Base-by-base conservation (phyloP, 2,797 vertebrate genomes). In the Hozukius guyotensis region DNA sequence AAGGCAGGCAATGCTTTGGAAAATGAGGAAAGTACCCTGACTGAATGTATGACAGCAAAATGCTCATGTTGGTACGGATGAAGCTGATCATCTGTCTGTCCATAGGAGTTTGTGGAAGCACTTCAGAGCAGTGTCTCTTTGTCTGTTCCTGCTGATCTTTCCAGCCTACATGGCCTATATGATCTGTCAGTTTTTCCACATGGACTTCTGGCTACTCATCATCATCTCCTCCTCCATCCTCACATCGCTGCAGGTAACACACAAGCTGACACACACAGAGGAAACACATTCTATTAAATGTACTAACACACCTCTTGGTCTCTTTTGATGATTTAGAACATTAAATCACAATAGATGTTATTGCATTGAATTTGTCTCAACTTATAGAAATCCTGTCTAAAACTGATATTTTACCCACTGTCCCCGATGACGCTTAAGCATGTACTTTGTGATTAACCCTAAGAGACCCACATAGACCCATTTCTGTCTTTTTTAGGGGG, bases 161-260 rank as follows among this genome's bases (percentile, higher is more conserved):
- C 98, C 99, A 0, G 97, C 99, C 0, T 99, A 99, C 83, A 99
- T 99, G 99, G 97, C 98, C 74, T 99, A 98, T 84, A 99, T 99
- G 98, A 99, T 99, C 87, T 99, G 98, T 93, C 98, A 99, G 79
- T 99, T 99, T 95, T 99, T 99, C 95, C 98, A 99, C 95, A 99
- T 99, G 98, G 98, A 99, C 91, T 99, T 99, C 94, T 99, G 98
- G 99, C 96, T 99, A 63, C 96, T 99, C 82, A 99, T 99, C 90
- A 99, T 99, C 89, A 99, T 99, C 91, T 99, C 98, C 70, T 99
- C 98, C 87, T 99, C 97, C 91, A 98, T 99, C 90, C 97, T 99
- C 74, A 99, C 99, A 46, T 99, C 98, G 27, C 96, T 99, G 85
- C 98, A 99, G 98, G 99, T 99, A 94, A 87, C 46, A 32, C 8